phyloP scores from a whole-genome alignment of 2,113 vertebrate genomes.

The Channa maculata region DNA sequence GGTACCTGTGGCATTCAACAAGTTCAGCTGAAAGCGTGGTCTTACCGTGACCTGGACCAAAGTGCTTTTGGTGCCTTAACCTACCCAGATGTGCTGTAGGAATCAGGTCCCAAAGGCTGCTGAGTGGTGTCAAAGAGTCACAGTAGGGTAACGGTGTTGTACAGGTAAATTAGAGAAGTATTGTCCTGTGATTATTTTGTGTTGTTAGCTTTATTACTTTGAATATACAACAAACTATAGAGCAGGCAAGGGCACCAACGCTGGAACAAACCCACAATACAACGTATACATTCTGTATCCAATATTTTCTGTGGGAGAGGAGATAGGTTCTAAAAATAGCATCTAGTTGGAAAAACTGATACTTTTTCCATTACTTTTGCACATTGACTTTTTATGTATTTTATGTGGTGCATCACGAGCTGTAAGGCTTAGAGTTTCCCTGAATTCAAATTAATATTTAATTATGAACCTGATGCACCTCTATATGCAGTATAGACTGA shows the following conservation, averaged over 20 bases:
- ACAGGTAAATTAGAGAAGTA: too few relatives aligned
- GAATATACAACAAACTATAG: too few relatives aligned
- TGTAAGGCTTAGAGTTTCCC: constrained; percentile 40
- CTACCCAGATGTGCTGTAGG: too few relatives aligned
- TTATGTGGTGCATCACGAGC: constrained; percentile 44
- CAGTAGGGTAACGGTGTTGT: too few relatives aligned
- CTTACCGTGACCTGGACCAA: not conserved
- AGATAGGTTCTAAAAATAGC: not conserved
- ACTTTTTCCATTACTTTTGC: constrained; percentile 28
- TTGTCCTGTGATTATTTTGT: too few relatives aligned
- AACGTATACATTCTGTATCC: not conserved
- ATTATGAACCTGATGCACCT: constrained; percentile 43
- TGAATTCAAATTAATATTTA: constrained; percentile 62
- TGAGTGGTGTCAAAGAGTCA: too few relatives aligned
- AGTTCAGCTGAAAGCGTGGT: too few relatives aligned
- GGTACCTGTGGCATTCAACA: too few relatives aligned
- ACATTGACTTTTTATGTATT: constrained; percentile 39
- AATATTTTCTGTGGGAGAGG: constrained; percentile 2
- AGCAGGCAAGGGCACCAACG: too few relatives aligned
- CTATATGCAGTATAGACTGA: constrained; percentile 36
- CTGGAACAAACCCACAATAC: not conserved
- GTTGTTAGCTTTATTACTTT: too few relatives aligned
- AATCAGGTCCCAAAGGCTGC: too few relatives aligned
- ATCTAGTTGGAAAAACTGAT: constrained; percentile 19
- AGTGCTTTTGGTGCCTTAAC: not conserved